phyloP scores from a whole-genome alignment of 1,140 invertebrate genomes.

The Trichomalopsis sarcophagae region DNA sequence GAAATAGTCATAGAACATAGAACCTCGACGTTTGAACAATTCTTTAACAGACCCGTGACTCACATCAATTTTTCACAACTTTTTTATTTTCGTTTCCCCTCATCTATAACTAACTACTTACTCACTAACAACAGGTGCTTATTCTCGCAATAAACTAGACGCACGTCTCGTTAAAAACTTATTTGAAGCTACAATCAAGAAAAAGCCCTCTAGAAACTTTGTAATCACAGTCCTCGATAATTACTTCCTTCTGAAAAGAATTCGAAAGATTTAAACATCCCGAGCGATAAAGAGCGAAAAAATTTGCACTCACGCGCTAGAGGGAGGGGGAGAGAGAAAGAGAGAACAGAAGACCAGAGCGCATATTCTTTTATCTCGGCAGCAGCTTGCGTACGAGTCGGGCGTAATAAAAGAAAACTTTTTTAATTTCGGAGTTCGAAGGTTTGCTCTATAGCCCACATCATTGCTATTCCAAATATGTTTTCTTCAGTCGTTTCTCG shows the following conservation, averaged over 20 bases:
- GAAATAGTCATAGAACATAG: too few species aligned
- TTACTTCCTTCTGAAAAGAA: background rate
- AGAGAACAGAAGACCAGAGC: background rate
- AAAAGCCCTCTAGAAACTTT: too few species aligned
- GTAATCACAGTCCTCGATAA: background rate
- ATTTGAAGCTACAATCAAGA: too few species aligned
- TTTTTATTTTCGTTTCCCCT: background rate
- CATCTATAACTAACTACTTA: background rate
- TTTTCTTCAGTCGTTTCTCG: conserved; percentile 23
- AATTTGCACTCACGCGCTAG: background rate
- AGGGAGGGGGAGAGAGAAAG: background rate
- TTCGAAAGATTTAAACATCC: background rate
- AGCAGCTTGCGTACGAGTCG: conserved; percentile 44
- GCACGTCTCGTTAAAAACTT: too few species aligned
- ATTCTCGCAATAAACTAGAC: too few species aligned
- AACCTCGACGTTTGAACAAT: too few species aligned
- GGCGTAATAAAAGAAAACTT: conserved; percentile 51
- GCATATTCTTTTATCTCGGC: conserved; percentile 36
- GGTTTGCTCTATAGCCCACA: background rate
- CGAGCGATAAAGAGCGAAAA: background rate
- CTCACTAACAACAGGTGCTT: too few species aligned
- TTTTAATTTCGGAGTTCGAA: conserved; percentile 48
- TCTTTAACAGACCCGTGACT: too few species aligned
- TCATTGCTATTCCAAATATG: conserved; percentile 50
- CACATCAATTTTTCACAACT: background rate